phyloP scores from a whole-genome alignment of 2,888 invertebrate species.

The Amphipyra tragopoginis region DNA sequence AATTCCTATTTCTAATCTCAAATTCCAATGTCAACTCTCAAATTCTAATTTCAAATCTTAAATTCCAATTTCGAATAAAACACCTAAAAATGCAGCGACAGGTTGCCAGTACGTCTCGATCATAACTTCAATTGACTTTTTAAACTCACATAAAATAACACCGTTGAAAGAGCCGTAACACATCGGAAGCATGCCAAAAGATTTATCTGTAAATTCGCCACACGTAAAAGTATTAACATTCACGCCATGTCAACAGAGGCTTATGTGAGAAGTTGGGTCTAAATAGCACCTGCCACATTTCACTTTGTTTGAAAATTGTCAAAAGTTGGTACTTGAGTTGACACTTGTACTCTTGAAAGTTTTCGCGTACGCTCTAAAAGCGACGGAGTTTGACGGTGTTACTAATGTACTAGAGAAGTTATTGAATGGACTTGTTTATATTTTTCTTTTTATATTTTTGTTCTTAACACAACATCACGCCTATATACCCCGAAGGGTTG shows the following conservation, averaged over 20 bases:
- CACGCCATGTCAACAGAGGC: conserved; percentile 56
- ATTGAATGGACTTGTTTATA: conserved; percentile 5
- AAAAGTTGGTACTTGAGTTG: conserved; percentile 61
- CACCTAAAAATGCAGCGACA: too few species aligned
- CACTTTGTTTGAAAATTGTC: conserved; percentile 67
- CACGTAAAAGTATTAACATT: conserved; percentile 66
- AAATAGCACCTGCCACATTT: conserved; percentile 67
- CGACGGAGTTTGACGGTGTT: conserved; percentile 19
- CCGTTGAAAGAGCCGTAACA: conserved; percentile 12
- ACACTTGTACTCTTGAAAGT: conserved; percentile 57
- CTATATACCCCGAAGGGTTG: too few species aligned
- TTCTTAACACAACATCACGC: too few species aligned
- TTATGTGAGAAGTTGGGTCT: conserved; percentile 62
- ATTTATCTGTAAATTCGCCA: conserved; percentile 54
- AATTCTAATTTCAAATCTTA: too few species aligned
- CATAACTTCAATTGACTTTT: conserved; percentile 26
- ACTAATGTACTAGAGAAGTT: conserved; percentile 29
- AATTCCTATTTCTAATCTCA: too few species aligned
- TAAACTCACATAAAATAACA: conserved; percentile 43
- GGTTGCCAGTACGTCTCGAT: background rate
- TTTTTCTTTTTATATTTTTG: too few species aligned
- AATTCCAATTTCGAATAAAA: too few species aligned
- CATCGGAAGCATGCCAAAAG: conserved; percentile 47
- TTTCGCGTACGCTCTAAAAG: conserved; percentile 42
- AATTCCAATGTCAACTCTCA: too few species aligned